Evolutionary conservation across 2,888 invertebrate species (phyloP).

Genomic region (Heliconius sara): DNA sequence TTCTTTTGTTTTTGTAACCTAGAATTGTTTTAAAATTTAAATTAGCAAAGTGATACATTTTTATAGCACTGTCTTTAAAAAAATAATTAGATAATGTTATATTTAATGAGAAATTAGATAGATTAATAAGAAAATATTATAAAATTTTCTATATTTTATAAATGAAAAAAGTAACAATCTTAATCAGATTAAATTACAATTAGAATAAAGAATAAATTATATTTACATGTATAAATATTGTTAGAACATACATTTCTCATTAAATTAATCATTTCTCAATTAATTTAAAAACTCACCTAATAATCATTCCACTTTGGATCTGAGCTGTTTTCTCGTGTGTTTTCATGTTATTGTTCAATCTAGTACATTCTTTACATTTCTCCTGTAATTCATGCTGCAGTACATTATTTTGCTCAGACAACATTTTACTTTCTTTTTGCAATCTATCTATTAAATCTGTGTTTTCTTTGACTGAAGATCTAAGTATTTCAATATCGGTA

Average conservation of each 20-base stretch:
- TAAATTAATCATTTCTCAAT: too few species aligned
- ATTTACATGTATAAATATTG: not conserved
- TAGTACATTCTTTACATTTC: slow-evolving; percentile 61
- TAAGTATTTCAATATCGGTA: slow-evolving; percentile 65
- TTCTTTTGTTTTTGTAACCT: slow-evolving; percentile 69
- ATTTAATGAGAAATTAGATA: too few species aligned
- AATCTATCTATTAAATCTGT: slow-evolving; percentile 63
- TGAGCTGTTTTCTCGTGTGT: slow-evolving; percentile 75
- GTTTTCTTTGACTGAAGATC: slow-evolving; percentile 65
- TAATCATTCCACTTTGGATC: slow-evolving; percentile 73
- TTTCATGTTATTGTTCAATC: slow-evolving; percentile 71
- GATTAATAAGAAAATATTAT: too few species aligned
- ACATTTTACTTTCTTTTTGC: slow-evolving; percentile 63
- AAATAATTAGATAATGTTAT: too few species aligned
- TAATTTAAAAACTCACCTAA: slow-evolving; percentile 58
- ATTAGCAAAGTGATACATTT: not conserved
- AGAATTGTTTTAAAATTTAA: slow-evolving; percentile 25
- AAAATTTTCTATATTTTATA: too few species aligned
- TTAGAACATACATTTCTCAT: not conserved
- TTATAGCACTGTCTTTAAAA: too few species aligned
- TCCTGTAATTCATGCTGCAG: slow-evolving; percentile 69
- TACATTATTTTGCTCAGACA: slow-evolving; percentile 63
- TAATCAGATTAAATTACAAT: too few species aligned
- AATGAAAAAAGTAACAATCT: too few species aligned
- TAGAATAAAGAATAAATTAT: not conserved